These are phyloP conservation scores for Sinocyclocheilus maitianheensis DNA, from an alignment of 2,113 vertebrate genomes.

Conservation along the genomic window DNA sequence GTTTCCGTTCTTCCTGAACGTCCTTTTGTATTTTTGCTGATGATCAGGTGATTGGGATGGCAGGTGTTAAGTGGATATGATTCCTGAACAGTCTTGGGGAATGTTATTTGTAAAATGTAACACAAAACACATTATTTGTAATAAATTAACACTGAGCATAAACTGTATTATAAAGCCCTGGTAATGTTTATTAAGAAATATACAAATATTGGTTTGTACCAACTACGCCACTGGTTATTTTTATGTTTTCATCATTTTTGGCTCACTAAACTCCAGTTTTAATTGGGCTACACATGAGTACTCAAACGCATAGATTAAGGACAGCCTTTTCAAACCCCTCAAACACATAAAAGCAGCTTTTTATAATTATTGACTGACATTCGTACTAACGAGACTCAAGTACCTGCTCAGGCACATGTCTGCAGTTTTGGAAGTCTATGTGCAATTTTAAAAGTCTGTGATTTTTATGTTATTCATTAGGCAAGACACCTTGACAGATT, in stretches of 20 bases:
- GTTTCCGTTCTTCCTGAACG: slow-evolving; percentile 53
- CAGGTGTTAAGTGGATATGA: background rate
- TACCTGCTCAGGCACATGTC: background rate
- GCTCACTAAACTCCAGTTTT: slow-evolving; percentile 12
- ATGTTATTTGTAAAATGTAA: background rate
- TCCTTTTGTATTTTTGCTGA: slow-evolving; percentile 21
- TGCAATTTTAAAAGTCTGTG: background rate
- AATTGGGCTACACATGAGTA: slow-evolving; percentile 17
- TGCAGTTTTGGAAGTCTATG: background rate
- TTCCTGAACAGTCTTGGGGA: background rate
- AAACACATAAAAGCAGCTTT: slow-evolving; percentile 14
- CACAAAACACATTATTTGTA: background rate
- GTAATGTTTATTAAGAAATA: slow-evolving; percentile 18
- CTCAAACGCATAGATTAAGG: background rate
- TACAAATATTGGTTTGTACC: slow-evolving; percentile 40
- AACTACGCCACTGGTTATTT: slow-evolving; percentile 35
- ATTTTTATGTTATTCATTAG: slow-evolving; percentile 28
- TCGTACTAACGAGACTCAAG: background rate
- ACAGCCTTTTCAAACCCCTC: background rate
- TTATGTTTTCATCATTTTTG: slow-evolving; percentile 35
- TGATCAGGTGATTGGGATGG: background rate
- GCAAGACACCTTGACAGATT: background rate
- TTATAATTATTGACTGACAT: background rate
- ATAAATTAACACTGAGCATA: slow-evolving; percentile 14
- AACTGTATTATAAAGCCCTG: background rate